A percentile compares a stretch with the other conserved stretches of the same genome.
phyloP scores from a whole-genome alignment of 2,888 invertebrate genomes.

The Zootermopsis nevadensis region DNA sequence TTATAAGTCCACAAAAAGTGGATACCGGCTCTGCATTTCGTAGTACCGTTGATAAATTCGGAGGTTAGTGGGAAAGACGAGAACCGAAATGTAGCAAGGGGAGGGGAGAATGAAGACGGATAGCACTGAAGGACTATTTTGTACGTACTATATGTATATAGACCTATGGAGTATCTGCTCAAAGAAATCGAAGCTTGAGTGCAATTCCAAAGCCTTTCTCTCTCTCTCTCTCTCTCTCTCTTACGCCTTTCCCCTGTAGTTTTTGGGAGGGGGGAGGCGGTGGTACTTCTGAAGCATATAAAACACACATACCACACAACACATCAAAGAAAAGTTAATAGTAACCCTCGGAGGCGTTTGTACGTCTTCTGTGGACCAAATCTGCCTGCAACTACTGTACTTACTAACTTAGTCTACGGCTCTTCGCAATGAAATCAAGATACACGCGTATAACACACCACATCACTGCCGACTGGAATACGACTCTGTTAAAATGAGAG shows the following conservation, averaged over 20 bases:
- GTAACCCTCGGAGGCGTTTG: conserved; percentile 71
- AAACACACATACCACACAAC: conserved; percentile 39
- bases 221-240: conserved; percentile 13
- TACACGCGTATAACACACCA: not conserved
- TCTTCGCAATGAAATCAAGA: conserved; percentile 27
- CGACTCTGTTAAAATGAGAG: no score
- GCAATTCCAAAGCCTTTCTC: conserved; percentile 49
- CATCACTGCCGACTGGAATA: not conserved
- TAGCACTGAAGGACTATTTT: conserved; percentile 33
- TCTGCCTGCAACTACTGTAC: conserved; percentile 57
- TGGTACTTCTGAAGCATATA: conserved; percentile 27
- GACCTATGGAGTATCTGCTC: conserved; percentile 48
- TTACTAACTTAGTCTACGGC: not conserved
- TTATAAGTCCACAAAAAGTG: conserved; percentile 46
- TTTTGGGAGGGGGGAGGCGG: not conserved
- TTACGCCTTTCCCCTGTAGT: not conserved
- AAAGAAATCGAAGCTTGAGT: conserved; percentile 51
- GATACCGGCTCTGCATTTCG: conserved; percentile 4
- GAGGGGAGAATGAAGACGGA: conserved; percentile 14
- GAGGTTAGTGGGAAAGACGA: conserved; percentile 19
- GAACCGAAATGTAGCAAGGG: conserved; percentile 11
- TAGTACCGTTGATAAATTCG: conserved; percentile 8
- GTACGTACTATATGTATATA: conserved; percentile 36
- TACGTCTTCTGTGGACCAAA: conserved; percentile 66
- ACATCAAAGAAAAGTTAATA: conserved; percentile 62